Evolutionary conservation across 1,140 invertebrate genomes (phyloP), one percentile per base, ranked within the genome.

Genomic region (Dreissena polymorpha): DNA sequence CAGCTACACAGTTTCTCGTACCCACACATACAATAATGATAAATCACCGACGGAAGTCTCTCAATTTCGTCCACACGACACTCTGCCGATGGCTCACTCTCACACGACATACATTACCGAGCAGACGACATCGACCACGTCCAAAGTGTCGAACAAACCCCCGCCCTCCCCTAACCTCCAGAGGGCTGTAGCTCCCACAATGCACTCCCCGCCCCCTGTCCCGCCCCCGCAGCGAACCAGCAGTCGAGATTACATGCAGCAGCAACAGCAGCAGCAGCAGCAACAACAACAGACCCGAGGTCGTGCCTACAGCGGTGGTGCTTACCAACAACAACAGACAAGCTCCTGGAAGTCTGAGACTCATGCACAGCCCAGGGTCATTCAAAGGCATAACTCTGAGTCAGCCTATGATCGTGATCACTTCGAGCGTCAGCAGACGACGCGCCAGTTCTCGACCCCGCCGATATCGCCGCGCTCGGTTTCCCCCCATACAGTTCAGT

Each of bases 121-220:
- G 74, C 83, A 86, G 72, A 50, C 82, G 76, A 27, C 69, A 65
- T 23, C 78, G 65, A 51, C 64, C 51, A 67, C 70, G 67, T 77
- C 82, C 77, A 89, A 85, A 83, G 86, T 80, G 67, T 88, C 85
- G 50, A 90, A 86, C 85, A 92, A 88, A 85, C 91, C 85, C 50
- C 90, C 86, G 73, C 90, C 86, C 29, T 89, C 89, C 10, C 88
- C 88, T 18, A 89, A 84, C 29, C 75, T 88, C 80, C 87, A 86
- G 77, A 88, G 90, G 72, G 85, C 86, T 10, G 94, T 94, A 7
- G 94, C 94, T 5, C 94, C 94, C 27, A 60, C 74, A 50, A 23
- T 69, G 14, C 69, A 53, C 63, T 93, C 95, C 85, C 94, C 95
- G 83, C 94, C 95, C 25, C 90, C 95, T 39, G 75, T 83, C 7